Percentiles rank a stretch among this genome's conserved stretches.
Evolutionary conservation across 2,113 vertebrate species (phyloP).

Genomic region (Bolborhynchus lineola): DNA sequence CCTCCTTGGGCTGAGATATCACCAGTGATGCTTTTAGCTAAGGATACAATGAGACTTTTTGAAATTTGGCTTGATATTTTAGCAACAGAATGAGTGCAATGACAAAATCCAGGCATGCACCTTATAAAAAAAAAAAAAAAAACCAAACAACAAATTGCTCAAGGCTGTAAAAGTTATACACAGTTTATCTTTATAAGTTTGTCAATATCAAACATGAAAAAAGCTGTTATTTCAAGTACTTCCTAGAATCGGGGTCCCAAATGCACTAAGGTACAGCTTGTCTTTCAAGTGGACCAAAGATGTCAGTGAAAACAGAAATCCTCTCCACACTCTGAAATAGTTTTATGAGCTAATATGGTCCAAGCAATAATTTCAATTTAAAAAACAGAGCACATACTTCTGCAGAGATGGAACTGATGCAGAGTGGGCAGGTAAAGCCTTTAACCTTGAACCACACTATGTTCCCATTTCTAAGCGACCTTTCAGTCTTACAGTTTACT

Average conservation of each 20-base stretch:
- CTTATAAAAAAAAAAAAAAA: not conserved
- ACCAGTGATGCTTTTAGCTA: not conserved
- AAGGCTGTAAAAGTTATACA: not conserved
- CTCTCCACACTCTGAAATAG: not conserved
- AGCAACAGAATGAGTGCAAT: not conserved
- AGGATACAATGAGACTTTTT: not conserved
- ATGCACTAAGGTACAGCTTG: not conserved
- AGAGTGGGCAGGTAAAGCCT: not conserved
- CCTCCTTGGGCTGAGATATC: not conserved
- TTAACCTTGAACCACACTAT: not conserved
- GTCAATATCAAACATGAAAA: not conserved
- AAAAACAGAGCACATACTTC: not conserved
- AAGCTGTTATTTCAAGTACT: not conserved
- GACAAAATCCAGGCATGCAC: not conserved
- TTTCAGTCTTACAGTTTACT: not conserved
- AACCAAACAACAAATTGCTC: not conserved
- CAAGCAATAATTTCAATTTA: not conserved
- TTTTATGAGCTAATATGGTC: not conserved
- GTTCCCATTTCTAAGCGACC: not conserved
- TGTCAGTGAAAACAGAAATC: not conserved
- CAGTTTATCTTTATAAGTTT: not conserved
- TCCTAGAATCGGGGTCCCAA: not conserved
- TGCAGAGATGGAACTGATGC: not conserved
- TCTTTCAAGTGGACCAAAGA: not conserved
- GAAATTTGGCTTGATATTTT: not conserved